Percentiles rank a stretch among this genome's conserved stretches.
These are phyloP conservation scores for Poecile montanus DNA, from an alignment of 2,797 vertebrate genomes.

Conservation along the genomic window DNA sequence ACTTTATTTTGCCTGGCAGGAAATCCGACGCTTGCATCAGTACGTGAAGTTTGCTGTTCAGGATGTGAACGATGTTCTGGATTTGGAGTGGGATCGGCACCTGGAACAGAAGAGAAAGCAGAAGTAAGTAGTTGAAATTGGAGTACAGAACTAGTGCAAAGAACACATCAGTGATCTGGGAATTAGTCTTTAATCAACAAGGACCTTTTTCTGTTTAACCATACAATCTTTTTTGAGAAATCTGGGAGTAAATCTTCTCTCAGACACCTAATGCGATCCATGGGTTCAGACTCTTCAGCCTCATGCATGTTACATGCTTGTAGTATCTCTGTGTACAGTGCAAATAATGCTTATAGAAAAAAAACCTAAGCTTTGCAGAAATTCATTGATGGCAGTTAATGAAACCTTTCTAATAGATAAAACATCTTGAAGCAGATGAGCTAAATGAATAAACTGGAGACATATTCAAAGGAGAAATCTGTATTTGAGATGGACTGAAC, in stretches of 20 bases:
- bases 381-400: neutral
- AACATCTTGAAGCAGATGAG: neutral
- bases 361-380: neutral
- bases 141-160: neutral
- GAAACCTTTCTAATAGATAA: neutral
- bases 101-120: slow-evolving; percentile 90
- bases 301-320: fast-evolving
- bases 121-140: slow-evolving; percentile 73
- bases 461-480: neutral
- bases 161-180: neutral
- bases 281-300: neutral
- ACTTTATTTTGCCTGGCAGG: slow-evolving; percentile 71
- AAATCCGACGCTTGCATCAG: slow-evolving; percentile 93
- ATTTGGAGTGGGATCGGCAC: slow-evolving; percentile 94
- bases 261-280: neutral
- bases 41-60: slow-evolving; percentile 93
- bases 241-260: neutral
- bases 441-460: neutral
- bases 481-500: neutral
- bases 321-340: neutral
- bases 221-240: neutral
- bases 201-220: neutral
- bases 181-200: neutral
- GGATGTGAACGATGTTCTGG: slow-evolving; percentile 92
- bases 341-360: neutral